Evolutionary conservation across 2,888 invertebrate genomes (phyloP).

Genomic region (Cyrtodaria siliqua): DNA sequence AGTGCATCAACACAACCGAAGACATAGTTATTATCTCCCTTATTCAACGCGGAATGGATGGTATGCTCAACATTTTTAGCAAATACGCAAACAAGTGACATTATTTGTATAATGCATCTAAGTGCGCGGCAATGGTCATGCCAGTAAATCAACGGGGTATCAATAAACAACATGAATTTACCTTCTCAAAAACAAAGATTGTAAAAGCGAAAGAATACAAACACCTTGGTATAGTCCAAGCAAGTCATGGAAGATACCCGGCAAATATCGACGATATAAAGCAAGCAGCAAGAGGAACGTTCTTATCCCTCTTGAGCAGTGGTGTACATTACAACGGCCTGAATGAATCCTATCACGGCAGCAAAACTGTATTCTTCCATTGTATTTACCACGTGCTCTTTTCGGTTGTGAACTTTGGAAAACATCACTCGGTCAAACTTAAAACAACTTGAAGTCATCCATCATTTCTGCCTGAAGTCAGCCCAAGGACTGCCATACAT

Average conservation of each 20-base stretch:
- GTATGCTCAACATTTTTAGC: neutral
- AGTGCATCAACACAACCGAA: no score
- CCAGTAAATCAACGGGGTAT: no score
- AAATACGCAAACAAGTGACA: neutral
- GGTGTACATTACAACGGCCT: neutral
- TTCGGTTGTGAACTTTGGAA: no score
- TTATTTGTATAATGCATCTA: neutral
- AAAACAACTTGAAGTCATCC: neutral
- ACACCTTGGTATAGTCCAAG: neutral
- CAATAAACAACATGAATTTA: no score
- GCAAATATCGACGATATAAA: neutral
- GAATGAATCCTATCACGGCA: neutral
- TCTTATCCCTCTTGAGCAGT: neutral
- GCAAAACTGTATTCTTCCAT: neutral
- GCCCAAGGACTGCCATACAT: neutral
- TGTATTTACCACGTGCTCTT: no score
- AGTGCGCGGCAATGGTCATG: neutral
- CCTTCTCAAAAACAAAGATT: neutral
- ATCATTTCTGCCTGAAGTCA: slow-evolving; percentile 3
- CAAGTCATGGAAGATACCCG: neutral
- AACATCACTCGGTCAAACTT: neutral
- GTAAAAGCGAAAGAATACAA: neutral
- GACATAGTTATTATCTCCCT: neutral
- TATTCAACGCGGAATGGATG: neutral
- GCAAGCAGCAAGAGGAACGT: neutral